These are phyloP conservation scores for Tyto alba DNA, from an alignment of 2,113 vertebrate genomes.

Conservation along the genomic window DNA sequence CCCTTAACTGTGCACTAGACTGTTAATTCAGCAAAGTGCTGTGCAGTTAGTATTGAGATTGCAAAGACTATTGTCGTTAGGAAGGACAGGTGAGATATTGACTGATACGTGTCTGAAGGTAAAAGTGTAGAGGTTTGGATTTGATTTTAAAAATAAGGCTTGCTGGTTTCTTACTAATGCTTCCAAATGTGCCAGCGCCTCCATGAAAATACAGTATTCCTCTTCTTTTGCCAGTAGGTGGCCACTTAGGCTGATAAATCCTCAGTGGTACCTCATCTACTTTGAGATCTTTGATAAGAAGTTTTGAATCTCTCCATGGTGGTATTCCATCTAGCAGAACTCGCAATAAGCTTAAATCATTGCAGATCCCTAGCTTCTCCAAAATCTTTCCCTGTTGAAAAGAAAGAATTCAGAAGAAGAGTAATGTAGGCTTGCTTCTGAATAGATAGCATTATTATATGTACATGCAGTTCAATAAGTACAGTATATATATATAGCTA, in stretches of 20 bases:
- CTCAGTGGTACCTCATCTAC: slow-evolving; percentile 73
- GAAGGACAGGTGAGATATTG: neutral
- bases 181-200: slow-evolving; percentile 71
- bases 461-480: neutral
- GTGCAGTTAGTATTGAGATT: neutral
- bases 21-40: neutral
- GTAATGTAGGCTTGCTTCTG: neutral
- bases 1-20: neutral
- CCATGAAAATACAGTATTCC: slow-evolving; percentile 80
- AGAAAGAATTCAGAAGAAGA: neutral
- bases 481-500: neutral
- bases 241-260: slow-evolving; percentile 73
- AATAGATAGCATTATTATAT: neutral
- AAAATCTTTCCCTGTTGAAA: slow-evolving; percentile 71
- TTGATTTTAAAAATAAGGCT: neutral
- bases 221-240: slow-evolving; percentile 35
- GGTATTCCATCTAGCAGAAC: neutral
- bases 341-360: slow-evolving; percentile 59
- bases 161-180: slow-evolving; percentile 70
- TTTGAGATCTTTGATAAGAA: slow-evolving; percentile 68
- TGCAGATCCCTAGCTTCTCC: slow-evolving; percentile 72
- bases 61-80: neutral
- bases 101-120: neutral
- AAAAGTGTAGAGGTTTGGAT: neutral
- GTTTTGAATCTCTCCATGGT: neutral